Evolutionary conservation across 2,888 invertebrate species (phyloP).

Genomic region (Aleiodes leptofemur): DNA sequence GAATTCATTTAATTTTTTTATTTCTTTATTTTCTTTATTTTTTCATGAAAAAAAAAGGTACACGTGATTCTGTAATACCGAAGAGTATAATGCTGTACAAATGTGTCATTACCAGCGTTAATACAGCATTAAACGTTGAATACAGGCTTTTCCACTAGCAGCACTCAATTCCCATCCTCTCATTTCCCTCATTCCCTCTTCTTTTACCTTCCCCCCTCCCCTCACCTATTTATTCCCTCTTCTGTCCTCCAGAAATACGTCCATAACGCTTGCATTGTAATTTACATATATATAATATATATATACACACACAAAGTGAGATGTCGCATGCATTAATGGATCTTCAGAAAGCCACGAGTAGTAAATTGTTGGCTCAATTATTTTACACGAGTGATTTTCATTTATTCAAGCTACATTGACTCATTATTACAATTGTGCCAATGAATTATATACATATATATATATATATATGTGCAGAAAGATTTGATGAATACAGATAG

Average conservation of each 20-base stretch:
- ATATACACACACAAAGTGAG: constrained; percentile 10
- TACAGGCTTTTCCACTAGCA: constrained; percentile 46
- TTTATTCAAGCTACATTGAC: constrained; percentile 14
- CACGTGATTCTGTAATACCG: too few relatives aligned
- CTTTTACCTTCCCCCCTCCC: background rate
- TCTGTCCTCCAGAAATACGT: constrained; percentile 33
- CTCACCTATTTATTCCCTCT: background rate
- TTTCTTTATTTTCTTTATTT: too few relatives aligned
- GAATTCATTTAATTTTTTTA: too few relatives aligned
- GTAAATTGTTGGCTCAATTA: constrained; percentile 10
- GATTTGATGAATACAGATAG: too few relatives aligned
- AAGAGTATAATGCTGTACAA: constrained; percentile 34
- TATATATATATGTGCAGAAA: too few relatives aligned
- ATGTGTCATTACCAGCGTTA: constrained; percentile 50
- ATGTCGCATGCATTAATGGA: constrained; percentile 16
- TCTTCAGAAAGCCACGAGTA: constrained; percentile 32
- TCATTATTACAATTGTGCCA: background rate
- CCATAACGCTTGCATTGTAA: constrained; percentile 35
- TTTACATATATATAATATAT: constrained; percentile 14
- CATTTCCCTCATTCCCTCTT: background rate
- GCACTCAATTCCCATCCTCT: constrained; percentile 7
- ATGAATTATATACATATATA: background rate
- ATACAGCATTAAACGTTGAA: constrained; percentile 47
- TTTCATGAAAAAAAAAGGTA: too few relatives aligned
- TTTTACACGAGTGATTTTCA: constrained; percentile 29